These are phyloP conservation scores for Myotis brandtii DNA, from an alignment of 2,113 vertebrate genomes.

Conservation along the genomic window DNA sequence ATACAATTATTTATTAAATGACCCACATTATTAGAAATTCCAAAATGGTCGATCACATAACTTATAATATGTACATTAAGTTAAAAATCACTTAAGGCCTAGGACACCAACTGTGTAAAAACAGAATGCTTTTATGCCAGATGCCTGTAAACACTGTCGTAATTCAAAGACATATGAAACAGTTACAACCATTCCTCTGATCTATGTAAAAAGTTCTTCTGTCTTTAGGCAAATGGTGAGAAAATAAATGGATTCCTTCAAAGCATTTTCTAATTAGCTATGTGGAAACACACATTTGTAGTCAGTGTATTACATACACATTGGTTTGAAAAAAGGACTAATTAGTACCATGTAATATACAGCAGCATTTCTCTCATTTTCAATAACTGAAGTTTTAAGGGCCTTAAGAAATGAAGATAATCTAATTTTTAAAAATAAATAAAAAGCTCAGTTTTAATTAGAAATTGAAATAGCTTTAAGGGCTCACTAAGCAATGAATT, in stretches of 20 bases:
- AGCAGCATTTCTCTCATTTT: not conserved
- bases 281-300: slow-evolving; percentile 5
- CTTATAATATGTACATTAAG: not conserved
- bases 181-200: slow-evolving; percentile 17
- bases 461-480: slow-evolving; percentile 43
- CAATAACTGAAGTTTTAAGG: not conserved
- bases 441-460: slow-evolving; percentile 14
- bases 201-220: not conserved
- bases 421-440: not conserved
- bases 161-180: not conserved
- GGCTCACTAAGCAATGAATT: slow-evolving; percentile 24
- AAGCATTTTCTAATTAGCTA: slow-evolving; percentile 33
- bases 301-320: not conserved
- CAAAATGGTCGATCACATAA: not conserved
- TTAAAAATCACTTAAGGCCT: not conserved
- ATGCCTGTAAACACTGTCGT: not conserved
- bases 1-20: not conserved
- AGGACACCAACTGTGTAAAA: not conserved
- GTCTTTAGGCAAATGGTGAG: slow-evolving; percentile 36
- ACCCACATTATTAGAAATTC: not conserved
- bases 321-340: not conserved
- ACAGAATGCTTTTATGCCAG: not conserved
- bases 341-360: not conserved
- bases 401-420: slow-evolving; percentile 30
- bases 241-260: slow-evolving; percentile 52